These are phyloP conservation scores for Trichopoda pennipes DNA, from an alignment of 2,888 invertebrate species.

Conservation along the genomic window DNA sequence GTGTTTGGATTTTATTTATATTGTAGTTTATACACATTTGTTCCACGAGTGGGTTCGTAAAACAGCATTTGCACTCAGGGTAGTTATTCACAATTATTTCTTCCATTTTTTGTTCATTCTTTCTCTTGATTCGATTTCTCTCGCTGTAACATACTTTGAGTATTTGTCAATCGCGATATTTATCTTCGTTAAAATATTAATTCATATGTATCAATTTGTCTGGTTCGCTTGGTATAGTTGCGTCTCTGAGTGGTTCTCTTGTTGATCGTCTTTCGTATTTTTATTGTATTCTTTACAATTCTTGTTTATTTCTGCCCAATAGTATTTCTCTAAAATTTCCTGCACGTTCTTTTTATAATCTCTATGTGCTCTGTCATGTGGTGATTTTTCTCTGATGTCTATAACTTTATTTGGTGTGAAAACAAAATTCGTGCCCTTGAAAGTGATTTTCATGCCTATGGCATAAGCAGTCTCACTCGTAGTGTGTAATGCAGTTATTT, in stretches of 20 bases:
- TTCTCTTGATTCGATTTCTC: slow-evolving; percentile 4
- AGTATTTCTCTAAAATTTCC: background rate
- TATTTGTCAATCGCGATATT: slow-evolving; percentile 3
- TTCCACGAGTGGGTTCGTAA: too few relatives aligned
- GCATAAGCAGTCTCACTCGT: background rate
- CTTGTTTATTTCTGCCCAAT: slow-evolving; percentile 12
- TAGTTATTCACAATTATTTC: too few relatives aligned
- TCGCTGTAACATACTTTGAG: slow-evolving; percentile 6
- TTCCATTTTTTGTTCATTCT: background rate
- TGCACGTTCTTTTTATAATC: slow-evolving; percentile 11
- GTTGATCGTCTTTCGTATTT: slow-evolving; percentile 2
- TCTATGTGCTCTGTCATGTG: slow-evolving; percentile 20
- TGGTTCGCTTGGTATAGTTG: background rate
- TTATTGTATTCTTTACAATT: slow-evolving; percentile 14
- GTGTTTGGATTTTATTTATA: too few relatives aligned
- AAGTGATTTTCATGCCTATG: background rate
- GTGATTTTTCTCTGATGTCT: background rate
- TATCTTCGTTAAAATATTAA: background rate
- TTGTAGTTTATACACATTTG: too few relatives aligned
- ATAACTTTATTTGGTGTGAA: background rate
- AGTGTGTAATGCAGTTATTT: background rate
- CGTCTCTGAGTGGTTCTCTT: background rate
- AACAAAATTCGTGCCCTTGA: background rate
- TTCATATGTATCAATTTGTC: too few relatives aligned
- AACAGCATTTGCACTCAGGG: too few relatives aligned